Base-by-base conservation (phyloP, 1,140 invertebrate genomes). In the Vanessa tameamea region DNA sequence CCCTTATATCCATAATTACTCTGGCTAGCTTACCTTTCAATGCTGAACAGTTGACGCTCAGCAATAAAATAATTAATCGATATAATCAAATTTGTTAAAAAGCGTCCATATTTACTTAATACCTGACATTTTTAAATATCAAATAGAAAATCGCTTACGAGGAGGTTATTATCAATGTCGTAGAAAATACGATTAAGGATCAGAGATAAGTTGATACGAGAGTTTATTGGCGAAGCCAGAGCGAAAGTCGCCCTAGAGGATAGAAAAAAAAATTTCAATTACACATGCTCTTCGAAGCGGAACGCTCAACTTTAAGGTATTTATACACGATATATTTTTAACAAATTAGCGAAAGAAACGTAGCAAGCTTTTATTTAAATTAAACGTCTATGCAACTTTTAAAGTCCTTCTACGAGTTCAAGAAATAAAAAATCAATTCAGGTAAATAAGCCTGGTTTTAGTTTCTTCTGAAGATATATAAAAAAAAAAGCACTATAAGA, bases 191-290 rank as follows among this genome's bases (percentile, higher is more conserved):
- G 15, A 67, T 67, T 55, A 67, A 67, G 48, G 47, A 53, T 53
- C 51, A 16, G 16, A 53, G 14, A 59, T 59, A 26, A 59, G 55
- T 26, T 23, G 23, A 59, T 59, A 26, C 55, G 53, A 55, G 50
- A 67, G 51, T 55, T 67, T 67, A 67, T 67, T 67, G 26, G n/a
- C 65, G 31, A 55, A 16, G 50, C 53, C 65, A 31, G 26, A 31
- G 26, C 26, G 26, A 31, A 31, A 31, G 50, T 67, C 20, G 55
- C 53, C 50, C 23, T 15, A 16, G 51, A 16, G 26, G 51, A 55
- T 43, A 67, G 64, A 26, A 48, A 55, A 20, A 20, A 67, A 67
- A 55, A 55, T 47, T 43, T 67, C 65, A 67, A 67, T 67, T 67
- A 67, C 51, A 37, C 23, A n/a, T 47, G 53, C 14, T 48, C 51